These are phyloP conservation scores for Pardalotus punctatus DNA, from an alignment of 2,113 vertebrate species.

Conservation along the genomic window DNA sequence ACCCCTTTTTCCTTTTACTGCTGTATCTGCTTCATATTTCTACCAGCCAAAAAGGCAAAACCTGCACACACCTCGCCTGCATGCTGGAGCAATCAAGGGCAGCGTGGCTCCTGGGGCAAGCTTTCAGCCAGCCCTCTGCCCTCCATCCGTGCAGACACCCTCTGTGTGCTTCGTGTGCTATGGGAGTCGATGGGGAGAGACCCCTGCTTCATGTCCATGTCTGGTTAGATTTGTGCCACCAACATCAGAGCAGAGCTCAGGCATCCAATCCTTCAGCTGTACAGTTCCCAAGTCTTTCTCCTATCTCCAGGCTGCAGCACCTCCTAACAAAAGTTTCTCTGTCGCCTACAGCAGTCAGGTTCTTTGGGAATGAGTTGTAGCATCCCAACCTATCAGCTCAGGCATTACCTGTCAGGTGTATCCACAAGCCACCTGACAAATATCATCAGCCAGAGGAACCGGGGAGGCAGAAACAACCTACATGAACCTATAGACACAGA, in stretches of 20 bases:
- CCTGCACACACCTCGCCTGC: not conserved
- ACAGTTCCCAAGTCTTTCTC: not conserved
- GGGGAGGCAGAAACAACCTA: not conserved
- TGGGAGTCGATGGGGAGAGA: not conserved
- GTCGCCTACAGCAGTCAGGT: not conserved
- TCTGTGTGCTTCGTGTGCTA: not conserved
- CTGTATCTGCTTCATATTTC: too few relatives aligned
- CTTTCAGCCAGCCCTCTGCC: not conserved
- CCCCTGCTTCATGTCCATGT: fast-evolving
- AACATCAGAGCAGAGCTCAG: not conserved
- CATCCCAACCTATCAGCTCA: not conserved
- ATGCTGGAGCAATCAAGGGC: not conserved
- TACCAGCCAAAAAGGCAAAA: too few relatives aligned
- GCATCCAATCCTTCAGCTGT: not conserved
- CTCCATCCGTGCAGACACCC: fast-evolving
- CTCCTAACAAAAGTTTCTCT: not conserved
- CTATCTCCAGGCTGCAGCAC: not conserved
- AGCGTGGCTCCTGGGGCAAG: not conserved
- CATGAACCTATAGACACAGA: not conserved
- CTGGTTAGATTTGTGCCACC: not conserved
- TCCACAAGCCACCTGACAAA: not conserved
- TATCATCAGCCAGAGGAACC: not conserved
- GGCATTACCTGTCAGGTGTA: not conserved
- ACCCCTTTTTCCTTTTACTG: too few relatives aligned
- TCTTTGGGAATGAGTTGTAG: not conserved